Base-by-base conservation (phyloP, 2,113 vertebrate species). In the Antigone vipio region DNA sequence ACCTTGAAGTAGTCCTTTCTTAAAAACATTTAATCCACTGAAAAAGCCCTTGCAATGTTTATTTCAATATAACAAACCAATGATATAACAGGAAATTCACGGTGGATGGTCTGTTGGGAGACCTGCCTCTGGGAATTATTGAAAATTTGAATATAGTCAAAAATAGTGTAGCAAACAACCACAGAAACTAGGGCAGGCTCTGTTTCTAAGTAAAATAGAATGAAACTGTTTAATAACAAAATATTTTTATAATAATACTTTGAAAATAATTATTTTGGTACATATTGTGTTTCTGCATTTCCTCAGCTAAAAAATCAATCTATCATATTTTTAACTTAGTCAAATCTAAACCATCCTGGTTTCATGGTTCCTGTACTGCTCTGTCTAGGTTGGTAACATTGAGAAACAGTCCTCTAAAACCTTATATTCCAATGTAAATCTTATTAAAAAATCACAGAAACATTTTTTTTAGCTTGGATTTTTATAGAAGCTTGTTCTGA, bases 401-500 rank as follows among this genome's bases (percentile, higher is more conserved):
- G 35, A 80, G 26, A 92, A 21, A 88, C 8, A 64, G 9, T 75
- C n/a, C 56, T 84, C 66, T 72, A 60, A 72, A 95, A 93, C 32
- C 15, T 42, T 71, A 52, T 34, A 77, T 96, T 89, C 40, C 40
- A 34, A 35, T 49, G 19, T 69, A 69, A 84, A 86, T 86, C 35
- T 74, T 75, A 88, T 63, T 92, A 2, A 9, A 83, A 92, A 80
- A 24, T 0, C 45, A 84, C 4, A 72, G n/a, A 50, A 92, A 83
- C 3, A 63, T 84, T 55, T 80, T 80, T n/a, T 38, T 38, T 69
- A 32, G 26, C 42, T 73, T n/a, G 21, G 12, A 15, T 71, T 93
- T 95, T 94, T 63, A 84, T 29, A 81, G 84, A 73, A 78, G 38
- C 68, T 50, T 95, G 47, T 83, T 91, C 77, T 84, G 91, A 86